Conservation (phyloP, 2,888 invertebrate genomes). For the Spisula solida region DNA sequence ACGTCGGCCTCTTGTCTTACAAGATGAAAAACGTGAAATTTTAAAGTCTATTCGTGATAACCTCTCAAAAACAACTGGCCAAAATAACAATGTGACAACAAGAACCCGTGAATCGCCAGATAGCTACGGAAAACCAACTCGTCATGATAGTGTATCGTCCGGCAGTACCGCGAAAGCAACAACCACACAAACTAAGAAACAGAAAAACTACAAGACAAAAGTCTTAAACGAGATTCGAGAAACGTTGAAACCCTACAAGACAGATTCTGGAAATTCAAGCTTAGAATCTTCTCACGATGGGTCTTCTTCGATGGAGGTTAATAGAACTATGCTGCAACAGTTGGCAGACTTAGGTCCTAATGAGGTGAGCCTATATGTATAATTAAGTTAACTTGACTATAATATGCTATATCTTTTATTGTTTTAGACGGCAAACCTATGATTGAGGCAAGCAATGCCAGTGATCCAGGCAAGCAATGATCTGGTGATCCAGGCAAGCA, state of each 20-base stretch:
- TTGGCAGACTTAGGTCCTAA: constrained; percentile 29
- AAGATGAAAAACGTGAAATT: constrained; percentile 70
- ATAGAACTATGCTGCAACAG: constrained; percentile 55
- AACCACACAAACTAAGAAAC: constrained; percentile 58
- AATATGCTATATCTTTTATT: no score
- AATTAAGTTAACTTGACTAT: no score
- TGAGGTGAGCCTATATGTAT: constrained; percentile 34
- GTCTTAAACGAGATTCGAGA: constrained; percentile 72
- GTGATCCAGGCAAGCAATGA: no score
- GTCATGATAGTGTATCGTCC: constrained; percentile 63
- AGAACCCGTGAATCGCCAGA: constrained; percentile 52
- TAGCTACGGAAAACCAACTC: constrained; percentile 47
- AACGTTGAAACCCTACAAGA: constrained; percentile 73
- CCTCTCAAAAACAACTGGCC: constrained; percentile 54
- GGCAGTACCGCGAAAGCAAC: constrained; percentile 54
- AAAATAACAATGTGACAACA: constrained; percentile 32
- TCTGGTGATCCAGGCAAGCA: no score
- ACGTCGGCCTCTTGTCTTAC: constrained; percentile 71
- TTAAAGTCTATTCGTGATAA: constrained; percentile 71
- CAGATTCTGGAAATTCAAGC: constrained; percentile 62
- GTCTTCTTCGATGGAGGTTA: constrained; percentile 48
- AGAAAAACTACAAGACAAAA: constrained; percentile 69
- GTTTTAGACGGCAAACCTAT: no score
- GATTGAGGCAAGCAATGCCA: no score
- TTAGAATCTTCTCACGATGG: constrained; percentile 63